Base-by-base conservation (phyloP, 1,140 invertebrate species). In the Brachionus koreanus region DNA sequence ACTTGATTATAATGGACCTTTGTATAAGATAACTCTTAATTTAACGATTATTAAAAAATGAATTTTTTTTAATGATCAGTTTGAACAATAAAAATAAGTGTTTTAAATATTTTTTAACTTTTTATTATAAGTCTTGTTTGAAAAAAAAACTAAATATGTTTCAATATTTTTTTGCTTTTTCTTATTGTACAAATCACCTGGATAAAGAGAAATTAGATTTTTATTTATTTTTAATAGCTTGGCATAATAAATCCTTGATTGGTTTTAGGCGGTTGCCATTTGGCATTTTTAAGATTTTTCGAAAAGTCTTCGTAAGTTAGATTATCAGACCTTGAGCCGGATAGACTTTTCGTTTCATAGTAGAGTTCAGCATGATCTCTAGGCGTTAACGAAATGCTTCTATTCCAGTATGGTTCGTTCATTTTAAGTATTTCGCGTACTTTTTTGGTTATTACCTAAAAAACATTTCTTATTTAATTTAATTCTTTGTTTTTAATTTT, bases 331-430 rank as follows among this genome's bases (percentile, higher is more conserved):
- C 83, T 84, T 37, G 86, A 84, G 16, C 87, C 87, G 42, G 83
- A 84, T 13, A 77, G 29, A 65, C 83, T 84, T 83, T 87, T 87
- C 39, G 69, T 67, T 61, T 87, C 86, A 37, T 87, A 75, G 76
- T 86, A 87, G 84, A 86, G 85, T 19, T 86, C 87, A 86, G 74
- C 1, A 16, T 29, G 49, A 1, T 67, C 86, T 52, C 85, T 83
- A 13, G 87, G 87, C 37, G 86, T 86, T 16, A 86, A 72, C 12
- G 86, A 86, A 46, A 88, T 87, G 61, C 86, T 86, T 83, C 87
- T 81, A 43, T 85, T 86, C 86, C 87, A 88, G 65, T 85, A 85
- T 33, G 87, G 87, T 67, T 87, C 85, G 76, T 87, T 87, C 46
- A 88, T 67, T n/a, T 82, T 83, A 19, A 87, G 75, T n/a, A 87